Base-by-base conservation (phyloP, 92 coral and sea anemone species). In the Umimayanthus kanabou region DNA sequence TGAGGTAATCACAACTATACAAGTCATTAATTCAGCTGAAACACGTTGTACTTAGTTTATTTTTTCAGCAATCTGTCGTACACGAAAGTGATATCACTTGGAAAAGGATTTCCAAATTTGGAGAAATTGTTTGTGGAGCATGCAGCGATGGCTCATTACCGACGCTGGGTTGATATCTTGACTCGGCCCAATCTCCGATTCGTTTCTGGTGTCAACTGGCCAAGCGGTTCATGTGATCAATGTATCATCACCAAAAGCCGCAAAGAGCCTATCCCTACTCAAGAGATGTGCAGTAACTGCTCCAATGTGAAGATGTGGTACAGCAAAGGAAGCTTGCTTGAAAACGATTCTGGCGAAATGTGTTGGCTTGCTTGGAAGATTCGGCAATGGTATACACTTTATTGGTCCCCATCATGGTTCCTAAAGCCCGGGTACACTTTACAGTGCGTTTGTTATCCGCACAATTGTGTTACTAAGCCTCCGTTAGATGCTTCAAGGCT, bases 271-370 rank as follows among this genome's bases (percentile, higher is more conserved):
- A 71, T 26, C 42, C 14, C 16, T 13, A 28, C 40, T 13, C 76
- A 71, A 13, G 39, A 71, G 28, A 15, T 39, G 76, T 71, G 40
- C 76, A 71, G 76, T 11, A 71, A 71, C 76, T 71, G 76, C 76
- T 71, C 33, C 5, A 13, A 16, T 10, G 76, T 71, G 76, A 14
- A 20, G 18, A 71, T 71, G 76, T 29, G 39, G 39, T 71, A 26
- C 76, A 69, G 37, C 10, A 69, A 69, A 69, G 74, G 9, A 69
- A 4, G 15, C 5, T 69, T 30, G 30, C 30, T 18, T 69, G 13
- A 69, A 13, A 39, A 71, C 29, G 76, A 69, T 69, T n/a, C 74
- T 2, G 74, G 26, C 14, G 26, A 69, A 2, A 69, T 69, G 5
- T 69, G 74, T 30, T 4, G 74, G 74, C n/a, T n/a, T 5, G 74